Evolutionary conservation across 1,140 invertebrate genomes (phyloP).

Genomic region (Megalonaias nervosa): DNA sequence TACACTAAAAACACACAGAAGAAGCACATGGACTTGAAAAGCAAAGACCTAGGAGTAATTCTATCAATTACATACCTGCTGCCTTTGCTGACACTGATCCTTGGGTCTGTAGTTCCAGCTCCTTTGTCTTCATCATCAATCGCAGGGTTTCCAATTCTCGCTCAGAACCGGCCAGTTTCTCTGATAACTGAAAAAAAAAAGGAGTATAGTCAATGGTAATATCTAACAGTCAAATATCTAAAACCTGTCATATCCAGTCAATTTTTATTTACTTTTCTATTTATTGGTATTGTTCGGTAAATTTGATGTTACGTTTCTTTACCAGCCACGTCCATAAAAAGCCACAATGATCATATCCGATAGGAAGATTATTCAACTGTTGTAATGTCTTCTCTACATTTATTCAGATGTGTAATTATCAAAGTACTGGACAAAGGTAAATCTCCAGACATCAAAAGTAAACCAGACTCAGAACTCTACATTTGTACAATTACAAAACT

Average conservation of each 20-base stretch:
- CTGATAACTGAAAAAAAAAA: constrained; percentile 11
- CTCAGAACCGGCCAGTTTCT: constrained; percentile 7
- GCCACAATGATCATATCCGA: background rate
- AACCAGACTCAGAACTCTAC: too few species aligned
- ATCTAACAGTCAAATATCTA: too few species aligned
- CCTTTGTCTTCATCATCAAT: constrained; percentile 12
- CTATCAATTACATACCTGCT: constrained; percentile 14
- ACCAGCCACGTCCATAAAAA: background rate
- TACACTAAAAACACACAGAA: background rate
- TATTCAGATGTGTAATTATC: too few species aligned
- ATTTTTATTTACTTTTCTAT: too few species aligned
- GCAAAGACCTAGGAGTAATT: background rate
- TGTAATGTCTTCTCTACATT: too few species aligned
- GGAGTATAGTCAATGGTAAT: too few species aligned
- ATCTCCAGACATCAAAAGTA: too few species aligned
- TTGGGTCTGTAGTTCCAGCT: background rate
- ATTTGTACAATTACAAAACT: too few species aligned
- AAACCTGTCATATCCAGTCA: too few species aligned
- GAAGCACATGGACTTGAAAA: background rate
- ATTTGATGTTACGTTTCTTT: too few species aligned
- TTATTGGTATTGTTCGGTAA: too few species aligned
- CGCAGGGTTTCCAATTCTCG: constrained; percentile 24
- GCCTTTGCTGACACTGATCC: constrained; percentile 5
- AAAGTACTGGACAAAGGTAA: too few species aligned
- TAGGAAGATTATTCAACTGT: background rate